These are phyloP conservation scores for Leptopilina clavipes DNA, from an alignment of 1,140 invertebrate genomes.

Conservation along the genomic window DNA sequence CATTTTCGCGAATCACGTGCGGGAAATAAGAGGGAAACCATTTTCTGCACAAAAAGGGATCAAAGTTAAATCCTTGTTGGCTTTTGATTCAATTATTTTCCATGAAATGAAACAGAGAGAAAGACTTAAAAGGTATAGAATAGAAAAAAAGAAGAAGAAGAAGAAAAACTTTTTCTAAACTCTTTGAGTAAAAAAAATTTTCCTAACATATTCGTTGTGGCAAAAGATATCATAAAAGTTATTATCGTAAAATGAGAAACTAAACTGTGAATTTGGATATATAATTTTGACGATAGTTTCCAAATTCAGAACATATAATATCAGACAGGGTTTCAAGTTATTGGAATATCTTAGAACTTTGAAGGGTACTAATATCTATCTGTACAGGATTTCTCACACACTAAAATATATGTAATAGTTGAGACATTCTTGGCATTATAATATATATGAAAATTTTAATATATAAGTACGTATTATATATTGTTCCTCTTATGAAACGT, in stretches of 20 bases:
- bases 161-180: background rate
- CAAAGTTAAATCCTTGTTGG: slow-evolving; percentile 27
- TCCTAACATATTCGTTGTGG: too few species aligned
- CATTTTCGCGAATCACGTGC: slow-evolving; percentile 16
- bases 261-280: background rate
- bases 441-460: background rate
- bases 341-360: slow-evolving; percentile 28
- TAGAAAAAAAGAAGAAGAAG: background rate
- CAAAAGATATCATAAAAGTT: too few species aligned
- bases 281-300: slow-evolving; percentile 30
- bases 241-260: background rate
- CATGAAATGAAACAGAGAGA: background rate
- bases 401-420: background rate
- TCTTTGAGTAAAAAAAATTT: background rate
- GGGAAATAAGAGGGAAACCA: slow-evolving; percentile 14
- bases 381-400: slow-evolving; percentile 4
- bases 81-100: slow-evolving; percentile 30
- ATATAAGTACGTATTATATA: background rate
- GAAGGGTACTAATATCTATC: slow-evolving; percentile 1
- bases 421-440: slow-evolving; percentile 1
- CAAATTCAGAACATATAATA: slow-evolving; percentile 18
- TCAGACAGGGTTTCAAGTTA: background rate
- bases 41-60: slow-evolving; percentile 12
- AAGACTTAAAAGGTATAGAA: background rate
- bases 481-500: too few species aligned